Evolutionary conservation across 1,140 invertebrate genomes (phyloP).

Genomic region (Andrena cerasifolii): DNA sequence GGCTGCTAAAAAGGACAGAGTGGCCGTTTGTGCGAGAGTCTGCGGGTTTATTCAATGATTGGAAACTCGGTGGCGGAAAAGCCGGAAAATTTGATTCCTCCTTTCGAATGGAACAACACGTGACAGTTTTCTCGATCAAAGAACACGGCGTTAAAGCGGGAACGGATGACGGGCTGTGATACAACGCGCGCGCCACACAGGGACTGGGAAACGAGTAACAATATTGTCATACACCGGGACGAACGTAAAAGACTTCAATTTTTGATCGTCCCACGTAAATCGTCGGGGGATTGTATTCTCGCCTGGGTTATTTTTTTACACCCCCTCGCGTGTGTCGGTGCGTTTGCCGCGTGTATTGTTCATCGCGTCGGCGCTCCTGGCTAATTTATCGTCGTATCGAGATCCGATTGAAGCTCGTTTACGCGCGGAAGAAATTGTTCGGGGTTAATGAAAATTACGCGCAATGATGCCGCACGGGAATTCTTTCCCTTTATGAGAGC

Average conservation of each 20-base stretch:
- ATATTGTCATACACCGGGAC: conserved; percentile 25
- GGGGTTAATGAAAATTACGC: conserved; percentile 39
- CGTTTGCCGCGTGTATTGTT: not conserved
- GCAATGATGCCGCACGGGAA: conserved; percentile 7
- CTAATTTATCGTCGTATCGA: not conserved
- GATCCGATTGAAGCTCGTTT: not conserved
- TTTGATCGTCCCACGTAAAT: conserved; percentile 17
- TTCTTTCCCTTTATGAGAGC: conserved; percentile 30
- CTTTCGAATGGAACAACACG: conserved; percentile 33
- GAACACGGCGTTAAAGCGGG: conserved; percentile 27
- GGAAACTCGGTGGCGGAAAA: conserved; percentile 32
- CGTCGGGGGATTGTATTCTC: not conserved
- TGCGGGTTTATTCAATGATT: conserved; percentile 47
- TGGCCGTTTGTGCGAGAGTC: conserved; percentile 9
- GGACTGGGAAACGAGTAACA: conserved; percentile 22
- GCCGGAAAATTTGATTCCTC: conserved; percentile 49
- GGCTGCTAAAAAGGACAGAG: not conserved
- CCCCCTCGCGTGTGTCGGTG: too few relatives aligned
- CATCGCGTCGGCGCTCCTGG: not conserved
- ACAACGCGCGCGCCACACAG: conserved; percentile 6
- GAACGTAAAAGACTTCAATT: conserved; percentile 28
- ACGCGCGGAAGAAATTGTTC: conserved; percentile 23
- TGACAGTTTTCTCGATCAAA: conserved; percentile 53
- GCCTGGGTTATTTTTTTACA: not conserved
- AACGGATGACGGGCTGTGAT: conserved; percentile 25